These are phyloP conservation scores for Colius striatus DNA, from an alignment of 2,113 vertebrate genomes.

Conservation along the genomic window DNA sequence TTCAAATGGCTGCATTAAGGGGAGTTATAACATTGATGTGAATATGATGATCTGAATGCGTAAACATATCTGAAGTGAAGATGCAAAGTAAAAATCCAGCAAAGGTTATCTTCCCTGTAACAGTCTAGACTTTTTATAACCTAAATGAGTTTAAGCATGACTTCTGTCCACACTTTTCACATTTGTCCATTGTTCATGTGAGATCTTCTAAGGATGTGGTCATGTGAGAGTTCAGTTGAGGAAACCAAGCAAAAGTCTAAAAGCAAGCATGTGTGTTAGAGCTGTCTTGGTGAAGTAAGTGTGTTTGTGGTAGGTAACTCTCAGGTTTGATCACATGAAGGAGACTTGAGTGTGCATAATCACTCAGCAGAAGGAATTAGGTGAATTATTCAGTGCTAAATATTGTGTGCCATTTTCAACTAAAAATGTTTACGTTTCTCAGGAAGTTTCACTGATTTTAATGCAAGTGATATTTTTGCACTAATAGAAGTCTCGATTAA, in stretches of 20 bases:
- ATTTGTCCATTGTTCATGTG: neutral
- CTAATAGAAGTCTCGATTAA: neutral
- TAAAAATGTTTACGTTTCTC: neutral
- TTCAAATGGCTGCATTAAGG: neutral
- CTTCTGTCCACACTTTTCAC: neutral
- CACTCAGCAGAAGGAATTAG: neutral
- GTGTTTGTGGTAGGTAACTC: neutral
- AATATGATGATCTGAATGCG: neutral
- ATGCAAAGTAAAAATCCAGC: neutral
- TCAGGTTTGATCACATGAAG: neutral
- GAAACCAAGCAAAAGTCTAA: neutral
- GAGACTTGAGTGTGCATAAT: neutral
- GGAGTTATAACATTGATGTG: neutral
- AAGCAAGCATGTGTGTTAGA: fast-evolving
- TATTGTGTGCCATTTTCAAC: neutral
- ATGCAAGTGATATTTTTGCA: neutral
- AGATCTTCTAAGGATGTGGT: neutral
- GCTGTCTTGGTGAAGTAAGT: neutral
- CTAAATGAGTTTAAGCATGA: neutral
- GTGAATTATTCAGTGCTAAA: neutral
- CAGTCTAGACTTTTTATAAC: neutral
- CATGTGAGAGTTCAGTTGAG: neutral
- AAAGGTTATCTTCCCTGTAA: neutral
- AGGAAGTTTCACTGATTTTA: neutral
- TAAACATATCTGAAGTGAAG: neutral